Evolutionary conservation across 2,888 invertebrate genomes (phyloP).

Genomic region (Troides helena): DNA sequence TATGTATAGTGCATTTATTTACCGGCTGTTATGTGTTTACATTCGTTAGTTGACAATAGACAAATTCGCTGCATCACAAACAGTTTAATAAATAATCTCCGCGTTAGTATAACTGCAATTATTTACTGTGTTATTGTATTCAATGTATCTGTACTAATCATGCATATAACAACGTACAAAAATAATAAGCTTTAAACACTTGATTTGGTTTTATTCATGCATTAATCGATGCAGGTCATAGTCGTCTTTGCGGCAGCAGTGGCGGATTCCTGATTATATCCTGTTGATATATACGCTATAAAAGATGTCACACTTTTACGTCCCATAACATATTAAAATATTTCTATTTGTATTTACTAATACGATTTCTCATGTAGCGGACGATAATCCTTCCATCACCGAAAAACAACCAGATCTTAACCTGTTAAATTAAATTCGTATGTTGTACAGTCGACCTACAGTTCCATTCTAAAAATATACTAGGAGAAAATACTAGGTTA

Average conservation of each 20-base stretch:
- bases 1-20: conserved; percentile 76
- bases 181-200: conserved; percentile 77
- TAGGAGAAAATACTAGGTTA: no score
- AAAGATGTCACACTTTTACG: conserved; percentile 12
- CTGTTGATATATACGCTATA: conserved; percentile 20
- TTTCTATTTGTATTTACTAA: not conserved
- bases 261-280: conserved; percentile 7
- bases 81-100: conserved; percentile 33
- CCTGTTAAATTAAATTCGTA: no score
- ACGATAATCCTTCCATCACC: not conserved
- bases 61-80: conserved; percentile 54
- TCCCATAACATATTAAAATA: not conserved
- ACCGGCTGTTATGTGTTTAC: conserved; percentile 73
- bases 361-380: not conserved
- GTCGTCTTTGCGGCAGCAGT: not conserved
- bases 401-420: not conserved
- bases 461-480: no score
- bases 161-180: conserved; percentile 75
- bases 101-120: conserved; percentile 25
- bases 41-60: conserved; percentile 43
- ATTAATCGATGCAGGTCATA: no score
- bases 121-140: conserved; percentile 36
- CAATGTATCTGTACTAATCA: conserved; percentile 63
- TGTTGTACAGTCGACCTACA: no score
- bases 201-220: conserved; percentile 39